Base-by-base conservation (phyloP, 1,140 invertebrate species). In the Zaprionus tsacasi region DNA sequence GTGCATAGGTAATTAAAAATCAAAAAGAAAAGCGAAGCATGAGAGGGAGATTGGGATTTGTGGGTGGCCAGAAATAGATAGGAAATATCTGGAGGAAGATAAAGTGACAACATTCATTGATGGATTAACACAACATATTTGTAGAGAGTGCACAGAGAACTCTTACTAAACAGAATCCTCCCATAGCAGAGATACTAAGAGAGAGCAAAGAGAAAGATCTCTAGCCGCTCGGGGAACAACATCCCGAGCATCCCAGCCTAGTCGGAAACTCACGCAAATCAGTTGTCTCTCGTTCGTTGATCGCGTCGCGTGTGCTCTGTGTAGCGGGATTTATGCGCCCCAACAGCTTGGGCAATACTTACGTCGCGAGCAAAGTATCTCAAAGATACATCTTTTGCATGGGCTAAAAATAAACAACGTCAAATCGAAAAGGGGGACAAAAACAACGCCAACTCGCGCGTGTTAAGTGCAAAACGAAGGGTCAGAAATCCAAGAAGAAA, bases 281-380 rank as follows among this genome's bases (percentile, higher is more conserved):
- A 87, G 83, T 87, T 83, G 83, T 76, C 82, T 70, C 68, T 80
- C 59, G 70, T 82, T 72, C 76, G 83, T 75, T 40, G 83, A 88
- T 87, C 83, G 77, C 52, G 80, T 68, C 54, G 83, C 69, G 72
- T 80, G 83, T 77, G 64, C 69, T 55, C 27, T 38, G 21, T 27
- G 52, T 21, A 56, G 36, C 38, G 38, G 21, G 48, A 30, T 59
- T 21, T 33, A 56, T 45, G 64, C 55, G 54, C 35, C 45, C 36
- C 33, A 43, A 36, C n/a, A 59, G 43, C 70, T 74, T 71, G 60
- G 68, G 58, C 61, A 73, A 60, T 73, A 58, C 69, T 79, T 57
- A 43, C 45, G 80, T 3, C 33, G 43, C 33, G 43, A 45, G 54
- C 57, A 59, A 70, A 78, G 65, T 56, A 73, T 70, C 66, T 67